Conservation (phyloP, 1,140 invertebrate species). For the Sinella curviseta region DNA sequence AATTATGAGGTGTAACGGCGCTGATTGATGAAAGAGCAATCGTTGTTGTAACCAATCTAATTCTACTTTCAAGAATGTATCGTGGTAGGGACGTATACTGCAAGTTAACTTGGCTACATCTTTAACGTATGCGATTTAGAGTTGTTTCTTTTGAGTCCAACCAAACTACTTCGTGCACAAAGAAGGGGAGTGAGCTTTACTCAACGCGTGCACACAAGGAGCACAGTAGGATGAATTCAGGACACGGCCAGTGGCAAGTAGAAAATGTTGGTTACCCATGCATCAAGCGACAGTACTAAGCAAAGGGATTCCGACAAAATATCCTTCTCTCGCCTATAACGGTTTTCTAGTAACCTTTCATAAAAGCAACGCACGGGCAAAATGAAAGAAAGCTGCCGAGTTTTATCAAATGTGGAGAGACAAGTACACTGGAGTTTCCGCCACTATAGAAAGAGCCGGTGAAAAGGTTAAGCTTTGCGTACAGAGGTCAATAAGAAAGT, state of each 20-base stretch:
- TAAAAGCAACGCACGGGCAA: not conserved
- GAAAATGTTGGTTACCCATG: slow-evolving; percentile 26
- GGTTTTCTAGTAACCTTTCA: not conserved
- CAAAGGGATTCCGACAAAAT: not conserved
- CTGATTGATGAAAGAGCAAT: too few relatives aligned
- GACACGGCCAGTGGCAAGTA: slow-evolving; percentile 23
- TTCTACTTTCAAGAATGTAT: too few relatives aligned
- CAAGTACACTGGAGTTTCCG: not conserved
- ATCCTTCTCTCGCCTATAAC: not conserved
- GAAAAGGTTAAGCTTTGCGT: not conserved
- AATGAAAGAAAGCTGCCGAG: not conserved
- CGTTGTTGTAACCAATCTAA: too few relatives aligned
- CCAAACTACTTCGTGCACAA: not conserved
- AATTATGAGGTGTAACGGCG: too few relatives aligned
- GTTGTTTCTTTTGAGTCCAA: too few relatives aligned
- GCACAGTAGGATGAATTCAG: not conserved
- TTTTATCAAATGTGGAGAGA: not conserved
- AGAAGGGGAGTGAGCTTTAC: slow-evolving; percentile 15
- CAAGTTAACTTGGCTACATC: too few relatives aligned
- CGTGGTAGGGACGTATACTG: too few relatives aligned
- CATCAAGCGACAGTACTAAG: not conserved
- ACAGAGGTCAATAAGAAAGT: slow-evolving; percentile 3
- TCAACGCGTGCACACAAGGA: not conserved
- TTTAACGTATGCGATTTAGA: too few relatives aligned
- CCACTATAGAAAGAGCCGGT: not conserved